Conservation (phyloP, 92 coral and sea anemone species). For the Phymanthus crucifer region DNA sequence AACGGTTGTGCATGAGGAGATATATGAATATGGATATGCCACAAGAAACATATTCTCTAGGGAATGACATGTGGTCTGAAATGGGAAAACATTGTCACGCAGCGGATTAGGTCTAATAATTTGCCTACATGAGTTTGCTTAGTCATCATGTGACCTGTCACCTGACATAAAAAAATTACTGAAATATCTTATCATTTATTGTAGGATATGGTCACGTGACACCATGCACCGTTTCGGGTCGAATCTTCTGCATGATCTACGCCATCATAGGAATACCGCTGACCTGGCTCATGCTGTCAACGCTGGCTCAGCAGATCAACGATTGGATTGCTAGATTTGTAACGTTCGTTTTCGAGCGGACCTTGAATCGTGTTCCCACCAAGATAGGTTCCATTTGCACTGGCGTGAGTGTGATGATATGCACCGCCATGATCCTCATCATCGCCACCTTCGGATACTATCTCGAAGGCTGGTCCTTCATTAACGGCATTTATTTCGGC, state of each 20-base stretch:
- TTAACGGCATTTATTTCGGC: slow-evolving; percentile 94
- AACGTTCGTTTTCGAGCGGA: slow-evolving; percentile 52
- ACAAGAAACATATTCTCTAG: too few relatives aligned
- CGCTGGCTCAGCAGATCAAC: slow-evolving; percentile 85
- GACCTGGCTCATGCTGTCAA: slow-evolving; percentile 96
- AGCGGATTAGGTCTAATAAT: too few relatives aligned
- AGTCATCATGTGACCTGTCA: background rate
- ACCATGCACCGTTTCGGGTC: slow-evolving; percentile 88
- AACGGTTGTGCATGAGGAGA: too few relatives aligned
- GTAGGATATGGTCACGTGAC: slow-evolving; percentile 99
- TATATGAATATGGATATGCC: too few relatives aligned
- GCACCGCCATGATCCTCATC: slow-evolving; percentile 72
- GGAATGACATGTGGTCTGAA: too few relatives aligned
- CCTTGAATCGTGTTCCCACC: slow-evolving; percentile 57
- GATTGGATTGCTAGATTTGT: slow-evolving; percentile 61
- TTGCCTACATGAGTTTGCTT: too few relatives aligned
- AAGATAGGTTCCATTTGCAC: slow-evolving; percentile 69
- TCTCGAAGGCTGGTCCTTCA: slow-evolving; percentile 88
- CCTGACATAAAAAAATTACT: background rate
- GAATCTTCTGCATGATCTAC: slow-evolving; percentile 88
- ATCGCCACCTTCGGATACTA: slow-evolving; percentile 83
- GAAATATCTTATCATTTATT: background rate
- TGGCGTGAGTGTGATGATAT: slow-evolving; percentile 61
- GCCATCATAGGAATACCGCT: slow-evolving; percentile 97
- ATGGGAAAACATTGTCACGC: too few relatives aligned